A percentile compares a stretch with the other conserved stretches of the same genome.
Evolutionary conservation across 2,113 vertebrate genomes (phyloP).

Genomic region (Bos indicus): DNA sequence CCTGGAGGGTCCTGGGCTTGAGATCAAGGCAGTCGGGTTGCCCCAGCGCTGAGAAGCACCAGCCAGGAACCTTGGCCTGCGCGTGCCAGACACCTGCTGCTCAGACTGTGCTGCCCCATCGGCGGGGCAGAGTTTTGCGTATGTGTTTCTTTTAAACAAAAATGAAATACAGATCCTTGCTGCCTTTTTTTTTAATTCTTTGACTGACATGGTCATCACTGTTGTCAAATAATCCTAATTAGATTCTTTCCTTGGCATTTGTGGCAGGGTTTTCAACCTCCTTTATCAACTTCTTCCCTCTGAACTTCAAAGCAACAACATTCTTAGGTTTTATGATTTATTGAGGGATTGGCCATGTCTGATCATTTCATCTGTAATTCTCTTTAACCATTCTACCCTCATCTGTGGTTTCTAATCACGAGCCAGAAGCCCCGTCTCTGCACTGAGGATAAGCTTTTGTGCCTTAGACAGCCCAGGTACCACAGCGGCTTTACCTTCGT

Average conservation of each 20-base stretch:
- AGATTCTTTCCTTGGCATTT: not conserved
- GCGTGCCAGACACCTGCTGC: accelerated
- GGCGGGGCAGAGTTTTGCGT: not conserved
- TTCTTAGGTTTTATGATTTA: not conserved
- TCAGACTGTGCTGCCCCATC: not conserved
- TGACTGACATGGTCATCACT: not conserved
- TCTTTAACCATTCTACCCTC: not conserved
- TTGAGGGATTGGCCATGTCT: not conserved
- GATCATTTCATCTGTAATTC: not conserved
- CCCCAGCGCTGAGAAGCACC: not conserved
- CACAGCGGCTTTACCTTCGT: not conserved
- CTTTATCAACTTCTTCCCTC: not conserved
- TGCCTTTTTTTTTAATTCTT: not conserved
- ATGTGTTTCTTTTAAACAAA: not conserved
- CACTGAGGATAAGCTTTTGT: not conserved
- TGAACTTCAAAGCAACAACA: not conserved
- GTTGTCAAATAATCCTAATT: not conserved
- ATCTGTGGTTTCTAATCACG: not conserved
- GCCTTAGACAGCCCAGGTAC: not conserved
- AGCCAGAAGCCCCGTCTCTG: not conserved
- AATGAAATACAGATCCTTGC: not conserved
- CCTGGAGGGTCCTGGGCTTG: not conserved
- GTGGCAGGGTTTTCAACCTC: not conserved
- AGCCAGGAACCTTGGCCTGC: accelerated
- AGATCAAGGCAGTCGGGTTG: not conserved